Evolutionary conservation across 2,113 vertebrate genomes (phyloP).

Genomic region (Microcebus griseorufus): DNA sequence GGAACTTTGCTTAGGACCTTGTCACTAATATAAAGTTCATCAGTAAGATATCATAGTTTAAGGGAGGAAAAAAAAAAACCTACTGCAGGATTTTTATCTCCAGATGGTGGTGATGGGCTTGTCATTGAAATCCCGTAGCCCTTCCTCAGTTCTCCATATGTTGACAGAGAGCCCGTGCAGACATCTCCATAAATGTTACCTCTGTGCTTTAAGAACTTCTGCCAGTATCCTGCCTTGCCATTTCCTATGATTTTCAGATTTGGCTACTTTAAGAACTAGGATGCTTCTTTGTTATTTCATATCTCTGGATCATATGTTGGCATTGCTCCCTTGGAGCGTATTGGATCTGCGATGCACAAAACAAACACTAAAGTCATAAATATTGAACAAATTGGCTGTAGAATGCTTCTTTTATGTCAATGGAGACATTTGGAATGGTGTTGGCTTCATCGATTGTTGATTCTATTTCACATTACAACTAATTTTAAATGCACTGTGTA

Average conservation of each 20-base stretch:
- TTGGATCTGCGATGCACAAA: conserved; percentile 39
- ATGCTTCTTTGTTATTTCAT: background rate
- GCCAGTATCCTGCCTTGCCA: conserved; percentile 44
- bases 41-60: conserved; percentile 22
- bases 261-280: conserved; percentile 20
- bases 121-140: conserved; percentile 61
- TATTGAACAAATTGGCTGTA: conserved; percentile 29
- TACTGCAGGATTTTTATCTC: conserved; percentile 54
- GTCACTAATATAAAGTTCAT: conserved; percentile 62
- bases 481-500: conserved; percentile 48
- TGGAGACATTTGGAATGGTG: conserved; percentile 36
- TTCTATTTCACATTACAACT: conserved; percentile 31
- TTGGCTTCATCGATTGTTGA: background rate
- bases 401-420: background rate
- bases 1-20: conserved; percentile 46
- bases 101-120: conserved; percentile 72
- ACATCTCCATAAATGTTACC: conserved; percentile 52
- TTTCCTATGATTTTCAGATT: conserved; percentile 36
- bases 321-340: background rate
- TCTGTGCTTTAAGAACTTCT: conserved; percentile 44
- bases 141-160: conserved; percentile 68
- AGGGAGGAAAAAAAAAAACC: background rate
- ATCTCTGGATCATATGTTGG: background rate
- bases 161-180: conserved; percentile 60
- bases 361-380: conserved; percentile 50